A percentile compares a stretch with the other conserved stretches of the same genome.
These are phyloP conservation scores for Diorhabda carinulata DNA, from an alignment of 1,140 invertebrate species.

Conservation along the genomic window DNA sequence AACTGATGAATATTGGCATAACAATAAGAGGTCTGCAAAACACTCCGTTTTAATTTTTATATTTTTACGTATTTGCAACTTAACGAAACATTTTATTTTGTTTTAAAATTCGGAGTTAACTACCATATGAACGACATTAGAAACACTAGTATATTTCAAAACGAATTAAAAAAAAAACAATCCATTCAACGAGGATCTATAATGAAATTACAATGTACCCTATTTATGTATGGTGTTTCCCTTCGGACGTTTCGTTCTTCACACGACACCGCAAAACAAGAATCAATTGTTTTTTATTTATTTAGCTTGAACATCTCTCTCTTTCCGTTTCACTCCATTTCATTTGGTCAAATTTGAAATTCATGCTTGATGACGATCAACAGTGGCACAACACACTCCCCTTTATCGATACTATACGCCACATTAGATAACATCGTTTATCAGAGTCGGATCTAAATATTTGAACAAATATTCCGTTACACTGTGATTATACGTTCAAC, in stretches of 20 bases:
- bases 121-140: too few species aligned
- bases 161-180: not conserved
- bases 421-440: not conserved
- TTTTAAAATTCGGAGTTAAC: too few species aligned
- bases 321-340: not conserved
- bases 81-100: too few species aligned
- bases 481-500: too few species aligned
- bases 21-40: too few species aligned
- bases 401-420: not conserved
- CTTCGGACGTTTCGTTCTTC: not conserved
- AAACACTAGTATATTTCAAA: too few species aligned
- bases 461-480: too few species aligned
- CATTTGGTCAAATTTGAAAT: conserved; percentile 3
- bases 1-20: too few species aligned
- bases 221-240: not conserved
- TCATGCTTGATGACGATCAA: conserved; percentile 1
- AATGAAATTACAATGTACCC: not conserved
- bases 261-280: conserved; percentile 1
- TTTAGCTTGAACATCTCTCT: not conserved
- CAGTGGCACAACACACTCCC: not conserved
- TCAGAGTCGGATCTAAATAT: not conserved
- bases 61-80: too few species aligned
- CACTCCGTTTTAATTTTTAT: too few species aligned
- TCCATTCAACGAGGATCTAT: not conserved
- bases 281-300: conserved; percentile 3